These are phyloP conservation scores for Pheosia gnoma DNA, from an alignment of 2,888 invertebrate species.

Conservation along the genomic window DNA sequence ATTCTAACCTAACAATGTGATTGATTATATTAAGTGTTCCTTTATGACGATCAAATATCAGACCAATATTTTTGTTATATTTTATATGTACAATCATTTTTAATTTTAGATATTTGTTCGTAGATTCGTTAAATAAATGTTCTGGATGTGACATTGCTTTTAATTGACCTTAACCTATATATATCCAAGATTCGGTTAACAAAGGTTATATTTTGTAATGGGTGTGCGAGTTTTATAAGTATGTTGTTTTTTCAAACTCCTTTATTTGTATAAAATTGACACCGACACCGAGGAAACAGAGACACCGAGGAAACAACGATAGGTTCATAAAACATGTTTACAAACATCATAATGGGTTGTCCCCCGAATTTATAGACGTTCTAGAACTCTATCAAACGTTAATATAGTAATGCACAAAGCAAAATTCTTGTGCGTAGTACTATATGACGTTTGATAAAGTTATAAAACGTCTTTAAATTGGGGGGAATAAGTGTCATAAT, in stretches of 20 bases:
- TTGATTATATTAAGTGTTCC: constrained; percentile 33
- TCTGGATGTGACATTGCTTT: constrained; percentile 33
- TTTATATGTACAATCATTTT: constrained; percentile 38
- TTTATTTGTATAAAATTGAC: constrained; percentile 53
- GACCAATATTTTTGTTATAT: constrained; percentile 39
- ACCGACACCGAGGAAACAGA: constrained; percentile 43
- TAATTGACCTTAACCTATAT: neutral
- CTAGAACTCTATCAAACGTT: no score
- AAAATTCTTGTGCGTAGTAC: no score
- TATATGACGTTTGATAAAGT: no score
- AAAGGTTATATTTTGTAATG: no score
- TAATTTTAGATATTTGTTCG: constrained; percentile 27
- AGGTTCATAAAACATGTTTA: constrained; percentile 25
- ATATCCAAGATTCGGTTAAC: no score
- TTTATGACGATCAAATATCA: constrained; percentile 8
- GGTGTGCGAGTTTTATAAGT: neutral
- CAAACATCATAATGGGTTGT: constrained; percentile 11
- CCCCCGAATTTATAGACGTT: no score
- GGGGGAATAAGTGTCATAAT: no score
- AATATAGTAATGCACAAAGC: no score
- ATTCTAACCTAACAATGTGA: constrained; percentile 25
- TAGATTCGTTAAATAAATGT: constrained; percentile 62
- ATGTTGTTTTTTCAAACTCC: constrained; percentile 26
- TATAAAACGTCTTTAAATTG: no score
- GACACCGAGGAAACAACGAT: no score